Conservation (phyloP, 2,797 vertebrate species). For the Microtus agrestis region DNA sequence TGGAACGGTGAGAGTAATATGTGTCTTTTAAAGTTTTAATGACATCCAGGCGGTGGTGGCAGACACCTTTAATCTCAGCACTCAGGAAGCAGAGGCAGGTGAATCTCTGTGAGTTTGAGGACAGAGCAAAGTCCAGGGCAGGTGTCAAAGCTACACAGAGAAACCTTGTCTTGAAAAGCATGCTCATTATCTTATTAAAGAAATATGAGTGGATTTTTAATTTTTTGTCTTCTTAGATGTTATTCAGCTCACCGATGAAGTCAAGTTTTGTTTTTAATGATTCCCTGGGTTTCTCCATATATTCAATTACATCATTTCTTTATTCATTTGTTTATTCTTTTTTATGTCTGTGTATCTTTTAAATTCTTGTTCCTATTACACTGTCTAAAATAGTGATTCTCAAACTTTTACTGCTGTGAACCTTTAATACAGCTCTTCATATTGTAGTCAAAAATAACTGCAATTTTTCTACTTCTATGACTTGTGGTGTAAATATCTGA, state of each 20-base stretch:
- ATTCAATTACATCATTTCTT: not conserved
- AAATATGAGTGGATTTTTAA: not conserved
- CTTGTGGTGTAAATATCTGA: not conserved
- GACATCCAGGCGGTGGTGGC: too few relatives aligned
- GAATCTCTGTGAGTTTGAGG: too few relatives aligned
- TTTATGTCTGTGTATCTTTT: not conserved
- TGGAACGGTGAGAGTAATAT: constrained; percentile 7
- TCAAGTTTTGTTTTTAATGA: not conserved
- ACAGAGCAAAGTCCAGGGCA: too few relatives aligned
- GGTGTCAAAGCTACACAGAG: too few relatives aligned
- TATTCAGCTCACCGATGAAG: not conserved
- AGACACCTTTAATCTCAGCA: too few relatives aligned
- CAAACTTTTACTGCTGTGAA: not conserved
- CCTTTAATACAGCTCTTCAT: not conserved
- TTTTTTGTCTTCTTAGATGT: not conserved
- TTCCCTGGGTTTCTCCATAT: not conserved
- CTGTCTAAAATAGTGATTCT: not conserved
- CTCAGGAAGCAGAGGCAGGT: too few relatives aligned
- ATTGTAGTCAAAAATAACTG: not conserved
- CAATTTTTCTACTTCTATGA: not conserved
- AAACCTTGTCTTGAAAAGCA: too few relatives aligned
- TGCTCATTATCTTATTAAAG: constrained; percentile 6
- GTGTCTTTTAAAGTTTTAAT: not conserved
- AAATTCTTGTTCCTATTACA: not conserved
- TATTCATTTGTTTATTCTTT: not conserved